Evolutionary conservation across 2,113 vertebrate genomes (phyloP), one percentile per base, ranked within the genome.

Genomic region (Agapornis roseicollis): DNA sequence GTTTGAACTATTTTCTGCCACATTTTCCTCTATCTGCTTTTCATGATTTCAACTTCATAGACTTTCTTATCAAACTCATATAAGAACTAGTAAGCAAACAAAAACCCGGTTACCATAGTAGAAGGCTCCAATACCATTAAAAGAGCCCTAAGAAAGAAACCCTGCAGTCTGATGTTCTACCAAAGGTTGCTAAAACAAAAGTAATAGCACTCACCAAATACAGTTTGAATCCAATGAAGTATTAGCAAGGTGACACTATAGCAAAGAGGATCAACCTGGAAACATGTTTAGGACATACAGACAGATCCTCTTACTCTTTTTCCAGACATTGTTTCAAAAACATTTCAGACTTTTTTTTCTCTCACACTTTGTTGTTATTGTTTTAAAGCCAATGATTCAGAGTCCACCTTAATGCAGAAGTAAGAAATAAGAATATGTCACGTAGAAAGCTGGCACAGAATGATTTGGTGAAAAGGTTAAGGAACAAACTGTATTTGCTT

Each of bases 241-340:
- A 73, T 65, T 39, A 82, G 11, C 22, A 69, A 39, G 41, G 81
- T 58, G 17, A 28, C 50, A 65, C 64, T 29, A 44, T 0, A 76
- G 23, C 31, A 52, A 85, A 85, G 49, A 80, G 27, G 52, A 96
- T 80, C 20, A 90, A 85, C 64, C 60, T 66, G 68, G 25, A 92
- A 96, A 88, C 28, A 89, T 25, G 53, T 76, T 91, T 61, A 93
- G 46, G 85, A 87, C 81, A 60, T 64, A 78, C 53, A 79, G 31
- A 79, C 7, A 89, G 52, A 96, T 88, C 55, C 55, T 93, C 33
- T 49, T 80, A 89, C 91, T 88, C 95, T 70, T 97, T 92, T 97
- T 84, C 88, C 83, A 96, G 89, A 94, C 80, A 94, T 37, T 92
- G 31, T 64, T 90, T 91, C 80, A 89, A 58, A 85, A 76, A 25